Conservation (phyloP, 2,113 vertebrate species). For the Dicrurus megarhynchus region DNA sequence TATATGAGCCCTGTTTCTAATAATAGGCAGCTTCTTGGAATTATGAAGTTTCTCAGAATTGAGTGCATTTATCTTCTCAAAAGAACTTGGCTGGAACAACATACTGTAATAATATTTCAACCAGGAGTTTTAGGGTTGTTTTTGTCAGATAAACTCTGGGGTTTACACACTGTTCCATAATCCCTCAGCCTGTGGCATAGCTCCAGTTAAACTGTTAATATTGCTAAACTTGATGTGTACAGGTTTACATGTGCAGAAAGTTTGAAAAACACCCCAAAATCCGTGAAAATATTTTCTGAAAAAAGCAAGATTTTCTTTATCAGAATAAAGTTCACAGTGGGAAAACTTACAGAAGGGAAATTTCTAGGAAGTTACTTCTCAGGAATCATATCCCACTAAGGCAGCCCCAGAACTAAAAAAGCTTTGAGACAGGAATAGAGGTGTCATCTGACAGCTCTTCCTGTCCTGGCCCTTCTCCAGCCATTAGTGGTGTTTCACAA, state of each 20-base stretch:
- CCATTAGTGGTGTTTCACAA: not conserved
- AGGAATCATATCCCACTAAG: not conserved
- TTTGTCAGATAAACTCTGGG: not conserved
- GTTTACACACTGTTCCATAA: not conserved
- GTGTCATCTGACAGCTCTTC: not conserved
- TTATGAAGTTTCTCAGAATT: not conserved
- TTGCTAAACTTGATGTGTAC: not conserved
- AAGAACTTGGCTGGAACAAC: not conserved
- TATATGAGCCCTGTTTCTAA: not conserved
- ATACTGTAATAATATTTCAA: not conserved
- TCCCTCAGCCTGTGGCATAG: not conserved
- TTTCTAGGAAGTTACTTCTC: not conserved
- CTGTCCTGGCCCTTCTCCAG: not conserved
- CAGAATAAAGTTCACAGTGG: not conserved
- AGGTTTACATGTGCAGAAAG: not conserved
- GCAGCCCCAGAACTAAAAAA: not conserved
- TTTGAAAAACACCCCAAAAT: not conserved
- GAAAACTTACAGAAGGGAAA: not conserved
- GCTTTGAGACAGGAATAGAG: not conserved
- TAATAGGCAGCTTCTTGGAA: not conserved
- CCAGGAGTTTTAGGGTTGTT: not conserved
- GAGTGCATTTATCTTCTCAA: not conserved
- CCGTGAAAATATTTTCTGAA: not conserved
- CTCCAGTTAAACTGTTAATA: not conserved
- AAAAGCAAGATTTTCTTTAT: not conserved